Conservation (phyloP, 2,113 vertebrate genomes). For the Psittacula cyanocephala region DNA sequence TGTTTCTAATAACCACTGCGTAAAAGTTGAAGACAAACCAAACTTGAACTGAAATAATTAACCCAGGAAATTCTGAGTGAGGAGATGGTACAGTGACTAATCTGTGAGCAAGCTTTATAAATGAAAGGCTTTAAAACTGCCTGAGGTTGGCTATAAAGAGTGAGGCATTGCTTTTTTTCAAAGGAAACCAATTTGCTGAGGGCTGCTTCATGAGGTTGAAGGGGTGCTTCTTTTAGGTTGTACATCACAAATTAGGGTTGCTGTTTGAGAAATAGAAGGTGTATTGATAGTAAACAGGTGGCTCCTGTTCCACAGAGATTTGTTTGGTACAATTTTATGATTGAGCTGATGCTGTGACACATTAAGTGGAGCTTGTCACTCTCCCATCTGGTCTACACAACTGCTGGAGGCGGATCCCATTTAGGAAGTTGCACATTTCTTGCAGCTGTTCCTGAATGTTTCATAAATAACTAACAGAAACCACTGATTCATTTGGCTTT, state of each 20-base stretch:
- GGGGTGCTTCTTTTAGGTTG: conserved; percentile 34
- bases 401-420: conserved; percentile 69
- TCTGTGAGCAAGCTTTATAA: conserved; percentile 46
- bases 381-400: conserved; percentile 74
- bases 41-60: conserved; percentile 44
- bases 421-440: conserved; percentile 54
- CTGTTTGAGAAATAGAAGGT: conserved; percentile 46
- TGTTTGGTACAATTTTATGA: conserved; percentile 69
- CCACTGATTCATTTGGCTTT: conserved; percentile 60
- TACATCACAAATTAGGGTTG: conserved; percentile 55
- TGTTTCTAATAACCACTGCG: conserved; percentile 63
- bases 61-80: conserved; percentile 3
- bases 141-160: conserved; percentile 34
- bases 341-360: conserved; percentile 63
- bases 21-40: conserved; percentile 47
- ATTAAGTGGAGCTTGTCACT: conserved; percentile 71
- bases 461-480: conserved; percentile 68
- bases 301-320: conserved; percentile 64
- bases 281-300: conserved; percentile 76
- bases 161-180: conserved; percentile 24
- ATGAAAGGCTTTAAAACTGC: conserved; percentile 53
- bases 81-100: conserved; percentile 46
- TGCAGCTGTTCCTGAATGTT: conserved; percentile 63
- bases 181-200: conserved; percentile 20
- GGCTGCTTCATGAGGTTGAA: neutral